Evolutionary conservation across 2,113 vertebrate species (phyloP).

Genomic region (Pao palembangensis): DNA sequence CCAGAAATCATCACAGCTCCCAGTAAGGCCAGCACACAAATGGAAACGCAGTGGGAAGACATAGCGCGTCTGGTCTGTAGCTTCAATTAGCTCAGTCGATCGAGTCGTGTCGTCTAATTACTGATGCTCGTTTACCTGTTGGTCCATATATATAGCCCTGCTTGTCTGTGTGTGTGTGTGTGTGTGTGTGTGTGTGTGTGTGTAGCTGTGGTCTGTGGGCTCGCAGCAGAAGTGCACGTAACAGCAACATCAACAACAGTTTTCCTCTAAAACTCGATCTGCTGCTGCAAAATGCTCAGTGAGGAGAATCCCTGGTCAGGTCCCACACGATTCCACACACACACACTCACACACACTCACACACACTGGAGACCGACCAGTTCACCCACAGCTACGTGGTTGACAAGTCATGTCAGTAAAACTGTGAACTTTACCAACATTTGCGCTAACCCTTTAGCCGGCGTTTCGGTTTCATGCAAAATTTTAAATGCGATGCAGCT

Average conservation of each 20-base stretch:
- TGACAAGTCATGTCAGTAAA: neutral
- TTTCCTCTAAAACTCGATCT: constrained; percentile 52
- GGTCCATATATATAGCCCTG: constrained; percentile 40
- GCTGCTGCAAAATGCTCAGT: constrained; percentile 42
- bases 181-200: constrained; percentile 20
- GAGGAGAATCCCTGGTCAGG: constrained; percentile 42
- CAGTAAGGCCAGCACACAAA: constrained; percentile 43
- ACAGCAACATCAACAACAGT: constrained; percentile 31
- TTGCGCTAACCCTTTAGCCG: no score
- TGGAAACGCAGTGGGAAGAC: constrained; percentile 11
- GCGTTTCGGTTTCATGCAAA: no score
- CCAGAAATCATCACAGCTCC: constrained; percentile 5
- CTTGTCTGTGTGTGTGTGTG: constrained; percentile 6
- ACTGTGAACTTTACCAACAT: no score
- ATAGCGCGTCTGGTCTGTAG: constrained; percentile 6
- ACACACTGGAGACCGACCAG: neutral
- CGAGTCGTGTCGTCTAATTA: neutral
- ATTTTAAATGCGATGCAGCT: no score
- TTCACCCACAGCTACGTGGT: neutral
- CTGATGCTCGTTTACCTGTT: neutral
- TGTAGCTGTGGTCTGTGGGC: constrained; percentile 66
- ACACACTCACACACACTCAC: neutral
- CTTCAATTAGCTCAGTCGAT: neutral
- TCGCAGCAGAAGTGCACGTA: constrained; percentile 46
- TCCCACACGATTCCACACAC: neutral